Evolutionary conservation across 2,888 invertebrate genomes (phyloP), one percentile per base, ranked within the genome.

Genomic region (Thereva nobilitata): DNA sequence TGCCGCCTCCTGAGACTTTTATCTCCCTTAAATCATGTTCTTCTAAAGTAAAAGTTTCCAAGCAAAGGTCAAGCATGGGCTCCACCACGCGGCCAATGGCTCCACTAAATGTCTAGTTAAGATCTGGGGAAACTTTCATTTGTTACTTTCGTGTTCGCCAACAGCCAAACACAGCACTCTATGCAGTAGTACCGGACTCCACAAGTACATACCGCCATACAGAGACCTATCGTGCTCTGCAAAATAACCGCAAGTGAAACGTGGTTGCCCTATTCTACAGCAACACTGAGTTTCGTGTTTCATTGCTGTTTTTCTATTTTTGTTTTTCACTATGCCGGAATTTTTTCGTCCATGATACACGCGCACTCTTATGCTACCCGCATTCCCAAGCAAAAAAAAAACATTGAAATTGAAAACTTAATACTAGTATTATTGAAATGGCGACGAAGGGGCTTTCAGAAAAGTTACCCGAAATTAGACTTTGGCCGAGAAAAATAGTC

Each of bases 141-240:
- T 56, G 56, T 56, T 44, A 44, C 35, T 56, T 56, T 56, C 56
- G 56, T 44, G 56, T 42, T 42, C 56, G 44, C 44, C 35, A 56
- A 12, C 23, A 23, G 23, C 23, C 23, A 23, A 23, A 23, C 23
- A 23, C 23, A 23, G 23, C 23, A 2, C 23, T 23, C 23, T 1
- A 2, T 23, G 23, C 23, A 23, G 23, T 23, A 23, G 23, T 23
- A 2, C 23, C 23, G 23, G 1, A 23, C 40, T 41, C 12, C 40
- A n/a, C 47, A 6, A 47, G 40, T 40, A 41, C 42, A 12, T 8
- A 23, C 23, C 41, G 41, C 55, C 34, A 0, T 12, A 41, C 56
- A n/a, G 12, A 42, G 42, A 41, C 56, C 5, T n/a, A 8, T 12
- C 12, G n/a, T n/a, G 12, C n/a, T 47, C n/a, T 6, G 5, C 7